A percentile compares a stretch with the other conserved stretches of the same genome.
Evolutionary conservation across 2,797 vertebrate species (phyloP).

Genomic region (Vireo griseus): DNA sequence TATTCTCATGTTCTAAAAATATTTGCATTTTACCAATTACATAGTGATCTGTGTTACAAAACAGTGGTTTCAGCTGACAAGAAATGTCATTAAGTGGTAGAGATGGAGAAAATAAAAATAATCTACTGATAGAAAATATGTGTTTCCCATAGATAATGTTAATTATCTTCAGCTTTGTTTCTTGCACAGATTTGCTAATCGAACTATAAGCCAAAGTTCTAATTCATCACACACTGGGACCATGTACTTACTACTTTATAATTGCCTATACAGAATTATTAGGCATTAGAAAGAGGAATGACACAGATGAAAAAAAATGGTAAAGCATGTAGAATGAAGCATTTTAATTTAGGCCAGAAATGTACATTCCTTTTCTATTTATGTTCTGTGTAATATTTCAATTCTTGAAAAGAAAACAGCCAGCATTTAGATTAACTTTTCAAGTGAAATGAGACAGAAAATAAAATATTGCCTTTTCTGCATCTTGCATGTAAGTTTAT

Average conservation of each 20-base stretch:
- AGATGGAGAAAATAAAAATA: not conserved
- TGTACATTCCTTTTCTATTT: not conserved
- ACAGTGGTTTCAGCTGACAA: not conserved
- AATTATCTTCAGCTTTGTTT: not conserved
- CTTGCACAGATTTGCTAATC: not conserved
- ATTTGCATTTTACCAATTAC: not conserved
- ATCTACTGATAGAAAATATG: not conserved
- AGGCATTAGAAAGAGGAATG: not conserved
- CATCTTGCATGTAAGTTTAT: not conserved
- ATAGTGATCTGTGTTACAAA: not conserved
- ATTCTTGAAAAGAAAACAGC: not conserved
- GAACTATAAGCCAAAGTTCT: not conserved
- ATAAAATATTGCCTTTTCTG: not conserved
- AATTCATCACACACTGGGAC: not conserved
- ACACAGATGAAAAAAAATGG: not conserved
- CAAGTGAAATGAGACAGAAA: conserved; percentile 13
- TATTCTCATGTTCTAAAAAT: not conserved
- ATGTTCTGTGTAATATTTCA: not conserved
- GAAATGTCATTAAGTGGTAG: not conserved
- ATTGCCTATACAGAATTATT: not conserved
- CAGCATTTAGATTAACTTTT: not conserved
- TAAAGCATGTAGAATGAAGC: not conserved
- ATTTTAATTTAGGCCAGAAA: not conserved
- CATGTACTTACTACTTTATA: not conserved
- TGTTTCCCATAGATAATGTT: not conserved